phyloP scores from a whole-genome alignment of 2,113 vertebrate genomes.

The Lasiurus borealis region DNA sequence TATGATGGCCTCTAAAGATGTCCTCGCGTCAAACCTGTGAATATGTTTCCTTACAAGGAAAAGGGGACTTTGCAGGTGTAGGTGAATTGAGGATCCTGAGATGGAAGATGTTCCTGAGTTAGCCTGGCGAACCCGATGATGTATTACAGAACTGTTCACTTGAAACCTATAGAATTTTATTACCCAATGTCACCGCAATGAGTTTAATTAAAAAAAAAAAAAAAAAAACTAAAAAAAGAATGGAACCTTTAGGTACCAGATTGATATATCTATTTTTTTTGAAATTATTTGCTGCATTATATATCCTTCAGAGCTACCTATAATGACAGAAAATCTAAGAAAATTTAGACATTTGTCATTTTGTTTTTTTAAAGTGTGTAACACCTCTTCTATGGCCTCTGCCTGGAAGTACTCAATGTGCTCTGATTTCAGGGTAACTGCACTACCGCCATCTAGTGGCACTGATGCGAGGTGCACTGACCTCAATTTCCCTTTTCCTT shows the following conservation, averaged over 20 bases:
- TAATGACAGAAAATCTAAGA: not conserved
- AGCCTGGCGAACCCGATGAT: not conserved
- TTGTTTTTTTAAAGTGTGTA: not conserved
- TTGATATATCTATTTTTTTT: not conserved
- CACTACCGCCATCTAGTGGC: accelerated
- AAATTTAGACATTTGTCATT: not conserved
- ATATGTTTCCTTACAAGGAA: not conserved
- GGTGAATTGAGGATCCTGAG: not conserved
- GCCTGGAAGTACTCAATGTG: accelerated
- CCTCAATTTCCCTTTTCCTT: not conserved
- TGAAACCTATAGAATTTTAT: not conserved
- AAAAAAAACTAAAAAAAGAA: not conserved
- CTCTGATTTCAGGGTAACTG: not conserved
- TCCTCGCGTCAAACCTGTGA: too few species aligned
- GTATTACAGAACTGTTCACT: not conserved
- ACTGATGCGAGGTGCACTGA: accelerated
- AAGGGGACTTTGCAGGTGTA: not conserved
- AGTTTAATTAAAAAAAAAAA: not conserved
- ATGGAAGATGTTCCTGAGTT: not conserved
- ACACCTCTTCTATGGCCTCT: not conserved
- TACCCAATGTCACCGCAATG: not conserved
- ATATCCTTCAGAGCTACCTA: not conserved
- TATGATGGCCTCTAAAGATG: not conserved
- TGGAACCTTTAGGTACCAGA: not conserved
- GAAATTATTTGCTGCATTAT: constrained; percentile 19